These are phyloP conservation scores for Rhyacophila brunnea DNA, from an alignment of 1,140 invertebrate species.

Conservation along the genomic window DNA sequence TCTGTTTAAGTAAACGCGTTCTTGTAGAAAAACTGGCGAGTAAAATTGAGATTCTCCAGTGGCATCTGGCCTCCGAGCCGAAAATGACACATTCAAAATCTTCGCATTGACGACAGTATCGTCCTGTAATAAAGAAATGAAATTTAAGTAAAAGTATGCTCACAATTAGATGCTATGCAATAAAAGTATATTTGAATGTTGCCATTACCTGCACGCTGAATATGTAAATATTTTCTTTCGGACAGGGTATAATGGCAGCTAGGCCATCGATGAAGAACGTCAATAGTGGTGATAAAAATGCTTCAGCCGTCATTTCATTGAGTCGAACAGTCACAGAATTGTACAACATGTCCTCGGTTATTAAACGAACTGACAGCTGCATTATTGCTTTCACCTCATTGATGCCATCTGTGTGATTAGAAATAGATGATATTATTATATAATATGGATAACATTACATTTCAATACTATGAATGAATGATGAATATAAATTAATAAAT, in stretches of 20 bases:
- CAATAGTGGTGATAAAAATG: slow-evolving; percentile 88
- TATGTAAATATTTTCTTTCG: slow-evolving; percentile 89
- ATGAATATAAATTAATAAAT: no score
- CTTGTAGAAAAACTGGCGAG: slow-evolving; percentile 84
- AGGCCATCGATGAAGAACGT: slow-evolving; percentile 89
- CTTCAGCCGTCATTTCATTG: slow-evolving; percentile 89
- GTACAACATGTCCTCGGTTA: slow-evolving; percentile 92
- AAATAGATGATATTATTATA: slow-evolving; percentile 5
- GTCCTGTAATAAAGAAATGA: slow-evolving; percentile 55
- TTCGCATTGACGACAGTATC: slow-evolving; percentile 84
- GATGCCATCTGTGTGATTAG: slow-evolving; percentile 68
- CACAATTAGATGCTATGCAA: no score
- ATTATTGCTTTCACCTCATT: slow-evolving; percentile 89
- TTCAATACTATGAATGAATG: no score
- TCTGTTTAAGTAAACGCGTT: slow-evolving; percentile 90
- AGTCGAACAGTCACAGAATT: slow-evolving; percentile 93
- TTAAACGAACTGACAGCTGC: slow-evolving; percentile 83
- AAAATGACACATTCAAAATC: slow-evolving; percentile 94
- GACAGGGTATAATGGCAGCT: slow-evolving; percentile 87
- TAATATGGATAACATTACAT: no score
- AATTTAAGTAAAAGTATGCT: no score
- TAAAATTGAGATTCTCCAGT: slow-evolving; percentile 78
- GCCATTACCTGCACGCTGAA: slow-evolving; percentile 81
- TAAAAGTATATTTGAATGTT: no score
- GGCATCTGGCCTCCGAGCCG: slow-evolving; percentile 76